These are phyloP conservation scores for Byasa hedistus DNA, from an alignment of 2,888 invertebrate genomes.

Conservation along the genomic window DNA sequence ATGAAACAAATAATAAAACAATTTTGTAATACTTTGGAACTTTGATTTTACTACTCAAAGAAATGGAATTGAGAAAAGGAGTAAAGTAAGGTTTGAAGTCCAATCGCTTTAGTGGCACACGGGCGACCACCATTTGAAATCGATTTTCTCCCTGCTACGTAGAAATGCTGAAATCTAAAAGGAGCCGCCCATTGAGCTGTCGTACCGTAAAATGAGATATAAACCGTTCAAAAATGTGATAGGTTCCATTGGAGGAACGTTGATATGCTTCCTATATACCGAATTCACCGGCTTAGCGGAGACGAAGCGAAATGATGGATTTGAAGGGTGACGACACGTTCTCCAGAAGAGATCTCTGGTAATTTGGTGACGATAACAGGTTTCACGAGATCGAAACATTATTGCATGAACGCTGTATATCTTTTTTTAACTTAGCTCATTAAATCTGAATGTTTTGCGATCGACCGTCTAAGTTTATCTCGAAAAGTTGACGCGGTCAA, in stretches of 20 bases:
- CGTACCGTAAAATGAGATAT: conserved; percentile 71
- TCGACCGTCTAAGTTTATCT: too few relatives aligned
- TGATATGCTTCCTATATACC: conserved; percentile 39
- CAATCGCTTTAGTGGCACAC: conserved; percentile 62
- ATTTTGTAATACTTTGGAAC: not conserved
- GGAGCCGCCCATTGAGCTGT: conserved; percentile 51
- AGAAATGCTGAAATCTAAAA: conserved; percentile 46
- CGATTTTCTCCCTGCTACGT: conserved; percentile 52
- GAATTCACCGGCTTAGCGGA: conserved; percentile 39
- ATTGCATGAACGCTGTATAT: not conserved
- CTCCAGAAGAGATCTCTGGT: conserved; percentile 12
- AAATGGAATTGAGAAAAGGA: conserved; percentile 16
- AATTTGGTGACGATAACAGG: conserved; percentile 9
- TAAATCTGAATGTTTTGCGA: not conserved
- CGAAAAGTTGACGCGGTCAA: too few relatives aligned
- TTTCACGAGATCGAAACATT: conserved; percentile 4
- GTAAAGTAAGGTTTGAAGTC: conserved; percentile 41
- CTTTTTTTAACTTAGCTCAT: not conserved
- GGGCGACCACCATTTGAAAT: conserved; percentile 59
- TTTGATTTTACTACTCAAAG: conserved; percentile 23
- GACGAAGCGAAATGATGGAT: conserved; percentile 39
- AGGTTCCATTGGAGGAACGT: conserved; percentile 45
- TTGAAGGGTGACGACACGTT: conserved; percentile 32
- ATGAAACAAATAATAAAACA: not conserved
- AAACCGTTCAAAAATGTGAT: conserved; percentile 68